Percentiles rank a stretch among this genome's conserved stretches.
phyloP scores from a whole-genome alignment of 2,797 vertebrate species.

The Galagoides demidoff region DNA sequence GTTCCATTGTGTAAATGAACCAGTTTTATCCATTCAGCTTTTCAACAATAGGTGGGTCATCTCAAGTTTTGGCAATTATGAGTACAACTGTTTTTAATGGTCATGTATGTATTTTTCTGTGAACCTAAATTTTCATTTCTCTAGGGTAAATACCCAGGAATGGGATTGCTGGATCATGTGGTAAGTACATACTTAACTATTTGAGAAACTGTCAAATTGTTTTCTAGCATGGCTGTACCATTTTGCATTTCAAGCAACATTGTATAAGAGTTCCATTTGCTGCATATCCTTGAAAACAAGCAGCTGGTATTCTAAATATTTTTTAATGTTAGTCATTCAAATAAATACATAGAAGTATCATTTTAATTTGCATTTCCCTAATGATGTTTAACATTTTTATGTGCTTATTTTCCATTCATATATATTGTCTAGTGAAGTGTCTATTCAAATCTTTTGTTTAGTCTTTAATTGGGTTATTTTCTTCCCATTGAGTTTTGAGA shows the following conservation, averaged over 20 bases:
- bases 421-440: neutral
- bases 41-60: neutral
- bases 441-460: neutral
- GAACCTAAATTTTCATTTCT: slow-evolving; percentile 63
- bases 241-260: neutral
- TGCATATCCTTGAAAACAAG: neutral
- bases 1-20: neutral
- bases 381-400: slow-evolving; percentile 4
- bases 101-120: slow-evolving; percentile 1
- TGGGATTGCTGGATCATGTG: slow-evolving; percentile 62
- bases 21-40: slow-evolving; percentile 19
- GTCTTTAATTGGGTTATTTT: slow-evolving; percentile 34
- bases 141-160: slow-evolving; percentile 65
- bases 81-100: slow-evolving; percentile 5
- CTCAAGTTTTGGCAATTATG: neutral
- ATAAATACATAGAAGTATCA: neutral
- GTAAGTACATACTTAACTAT: slow-evolving; percentile 61
- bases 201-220: slow-evolving; percentile 35
- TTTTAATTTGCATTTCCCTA: slow-evolving; percentile 27
- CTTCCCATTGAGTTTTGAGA: neutral
- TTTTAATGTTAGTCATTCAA: neutral
- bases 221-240: slow-evolving; percentile 13
- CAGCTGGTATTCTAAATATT: neutral
- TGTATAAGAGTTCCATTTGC: neutral
- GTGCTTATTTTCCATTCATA: slow-evolving; percentile 6